Base-by-base conservation (phyloP, 2,113 vertebrate species). In the Mirounga angustirostris region DNA sequence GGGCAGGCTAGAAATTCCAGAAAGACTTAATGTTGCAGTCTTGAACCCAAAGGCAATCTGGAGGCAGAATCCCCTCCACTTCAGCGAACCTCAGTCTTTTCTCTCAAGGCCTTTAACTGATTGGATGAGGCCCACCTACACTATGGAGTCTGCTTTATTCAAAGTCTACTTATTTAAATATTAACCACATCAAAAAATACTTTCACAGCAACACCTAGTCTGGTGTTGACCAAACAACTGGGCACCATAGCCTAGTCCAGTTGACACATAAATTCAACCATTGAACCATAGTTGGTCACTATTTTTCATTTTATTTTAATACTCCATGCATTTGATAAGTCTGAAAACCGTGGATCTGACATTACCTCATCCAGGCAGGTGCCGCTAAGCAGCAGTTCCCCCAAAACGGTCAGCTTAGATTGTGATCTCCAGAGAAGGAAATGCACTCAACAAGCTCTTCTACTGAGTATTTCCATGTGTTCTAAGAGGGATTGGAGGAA, bases 221-320 rank as follows among this genome's bases (percentile, higher is more conserved):
- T 79, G 19, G 16, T 78, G 26, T 90, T 78, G 67, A 86, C 50
- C 46, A 94, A 97, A 88, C 56, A 67, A 16, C n/a, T 21, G 15
- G 24, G 59, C 61, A 79, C 46, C 40, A 40, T 16, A 22, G 18
- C 52, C 46, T 80, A 89, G 19, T 26, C 22, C 26, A 89, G 13
- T 19, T 63, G 52, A 88, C 36, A 71, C 33, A 76, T 33, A 56
- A 88, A 88, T 78, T n/a, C 69, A 84, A 73, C 63, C 26, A 36
- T 61, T 8, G 46, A 46, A 46, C 46, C 15, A 30, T 16, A 24
- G 24, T 36, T 40, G 28, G 46, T 80, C 61, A 30, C 74, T 40
- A 40, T 67, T 86, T 90, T 80, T 84, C 63, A 84, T 86, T 89
- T 84, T 89, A 84, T 86, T 89, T 91, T 61, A 76, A 89, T 73